Base-by-base conservation (phyloP, 2,113 vertebrate genomes). In the Gymnarchus niloticus region DNA sequence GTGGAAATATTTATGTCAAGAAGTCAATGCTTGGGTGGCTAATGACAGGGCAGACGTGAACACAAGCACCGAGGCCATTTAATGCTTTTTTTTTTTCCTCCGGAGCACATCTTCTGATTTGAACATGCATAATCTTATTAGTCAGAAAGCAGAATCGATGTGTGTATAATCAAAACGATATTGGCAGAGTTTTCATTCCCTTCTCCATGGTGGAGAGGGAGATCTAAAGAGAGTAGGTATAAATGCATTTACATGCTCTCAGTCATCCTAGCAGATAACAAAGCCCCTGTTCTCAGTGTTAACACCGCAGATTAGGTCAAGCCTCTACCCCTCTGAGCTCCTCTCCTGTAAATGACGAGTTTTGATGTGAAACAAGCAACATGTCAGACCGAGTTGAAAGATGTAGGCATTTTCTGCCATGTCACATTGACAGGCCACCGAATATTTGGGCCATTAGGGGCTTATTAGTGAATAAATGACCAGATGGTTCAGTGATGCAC, bases 381-480 rank as follows among this genome's bases (percentile, higher is more conserved):
- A 96, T 97, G 98, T 99, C 98, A 99, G 97, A 96, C 94, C 94
- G 91, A 98, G 97, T 97, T 98, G 98, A 99, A 97, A 99, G 97
- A 98, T 97, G 97, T 97, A 97, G 98, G 98, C 98, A 97, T 98
- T 98, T 98, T 97, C 97, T 98, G 97, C 97, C 97, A 98, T 98
- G 98, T 99, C 97, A 97, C 96, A 96, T 95, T 99, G 98, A 99
- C 98, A 99, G 98, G 97, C 96, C 94, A 93, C 95, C 97, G 98
- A 99, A 99, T 99, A 99, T 99, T 99, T 98, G 97, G 97, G 96
- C 98, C 98, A 99, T 99, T 99, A 99, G 98, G 98, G 98, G 98
- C 98, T 99, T 99, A 99, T 99, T 99, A 99, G 98, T 99, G 97
- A 97, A 98, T 99, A 99, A 99, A 99, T 99, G 98, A 99, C 98